Conservation (phyloP, 30 jellyfish, hydroid and myxozoan genomes). For the Morbakka virulenta region DNA sequence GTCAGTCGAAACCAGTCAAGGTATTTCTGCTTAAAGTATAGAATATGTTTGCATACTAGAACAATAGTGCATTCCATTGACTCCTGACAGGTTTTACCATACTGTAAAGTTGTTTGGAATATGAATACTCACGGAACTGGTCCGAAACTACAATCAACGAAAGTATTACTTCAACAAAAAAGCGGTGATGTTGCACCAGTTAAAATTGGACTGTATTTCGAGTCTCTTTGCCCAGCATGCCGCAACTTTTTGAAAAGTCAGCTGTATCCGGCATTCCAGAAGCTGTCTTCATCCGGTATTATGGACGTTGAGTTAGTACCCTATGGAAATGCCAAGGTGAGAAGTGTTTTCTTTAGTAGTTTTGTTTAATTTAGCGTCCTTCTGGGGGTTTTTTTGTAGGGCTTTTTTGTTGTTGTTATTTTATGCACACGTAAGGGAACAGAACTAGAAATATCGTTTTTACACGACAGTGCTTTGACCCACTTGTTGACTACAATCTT, state of each 20-base stretch:
- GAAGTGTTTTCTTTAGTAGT: not conserved
- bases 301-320: constrained; percentile 74
- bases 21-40: no score
- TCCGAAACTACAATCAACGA: not conserved
- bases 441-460: no score
- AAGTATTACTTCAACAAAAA: not conserved
- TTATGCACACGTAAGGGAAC: no score
- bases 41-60: no score
- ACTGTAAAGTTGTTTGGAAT: constrained; percentile 56
- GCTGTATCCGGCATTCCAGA: constrained; percentile 74
- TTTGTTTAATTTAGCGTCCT: no score
- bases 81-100: constrained; percentile 54
- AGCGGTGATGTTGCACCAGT: constrained; percentile 54
- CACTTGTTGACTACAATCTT: no score
- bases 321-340: constrained; percentile 81
- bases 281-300: constrained; percentile 58
- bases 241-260: constrained; percentile 54
- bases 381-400: no score
- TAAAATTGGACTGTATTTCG: constrained; percentile 66
- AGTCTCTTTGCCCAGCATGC: constrained; percentile 85
- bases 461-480: no score
- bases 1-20: no score
- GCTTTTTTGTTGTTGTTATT: no score
- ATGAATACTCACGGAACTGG: not conserved
- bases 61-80: no score